These are phyloP conservation scores for Spialia ferax DNA, from an alignment of 2,888 invertebrate genomes.

Conservation along the genomic window DNA sequence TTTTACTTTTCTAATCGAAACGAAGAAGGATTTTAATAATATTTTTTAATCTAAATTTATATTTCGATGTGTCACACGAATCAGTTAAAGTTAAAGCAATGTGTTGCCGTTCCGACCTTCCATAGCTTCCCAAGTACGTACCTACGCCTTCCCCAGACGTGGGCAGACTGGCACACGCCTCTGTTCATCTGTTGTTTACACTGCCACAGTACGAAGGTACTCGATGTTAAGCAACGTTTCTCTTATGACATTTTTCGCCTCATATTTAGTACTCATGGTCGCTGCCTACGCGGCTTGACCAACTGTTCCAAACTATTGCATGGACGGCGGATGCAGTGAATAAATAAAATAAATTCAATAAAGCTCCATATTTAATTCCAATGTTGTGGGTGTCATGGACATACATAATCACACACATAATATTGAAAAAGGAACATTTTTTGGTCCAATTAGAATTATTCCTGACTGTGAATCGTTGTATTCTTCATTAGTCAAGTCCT, in stretches of 20 bases:
- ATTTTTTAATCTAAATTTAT: no score
- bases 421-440: no score
- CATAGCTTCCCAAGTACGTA: slow-evolving; percentile 73
- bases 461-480: no score
- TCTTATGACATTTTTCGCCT: slow-evolving; percentile 44
- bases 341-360: no score
- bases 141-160: slow-evolving; percentile 49
- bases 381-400: no score
- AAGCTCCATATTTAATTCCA: no score
- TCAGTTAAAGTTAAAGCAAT: slow-evolving; percentile 77
- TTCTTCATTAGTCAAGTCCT: no score
- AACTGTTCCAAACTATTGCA: slow-evolving; percentile 31
- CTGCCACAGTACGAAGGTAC: slow-evolving; percentile 1
- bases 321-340: slow-evolving; percentile 6
- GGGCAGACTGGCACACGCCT: slow-evolving; percentile 50
- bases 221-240: slow-evolving; percentile 23
- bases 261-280: slow-evolving; percentile 19
- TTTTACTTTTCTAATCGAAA: no score
- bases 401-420: no score
- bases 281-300: slow-evolving; percentile 29
- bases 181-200: slow-evolving; percentile 44
- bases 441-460: no score
- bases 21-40: no score
- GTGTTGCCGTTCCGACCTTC: slow-evolving; percentile 76
- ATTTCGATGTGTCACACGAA: slow-evolving; percentile 9